Percentiles rank a stretch among this genome's conserved stretches.
These are phyloP conservation scores for Piaya cayana DNA, from an alignment of 2,113 vertebrate genomes.

Conservation along the genomic window DNA sequence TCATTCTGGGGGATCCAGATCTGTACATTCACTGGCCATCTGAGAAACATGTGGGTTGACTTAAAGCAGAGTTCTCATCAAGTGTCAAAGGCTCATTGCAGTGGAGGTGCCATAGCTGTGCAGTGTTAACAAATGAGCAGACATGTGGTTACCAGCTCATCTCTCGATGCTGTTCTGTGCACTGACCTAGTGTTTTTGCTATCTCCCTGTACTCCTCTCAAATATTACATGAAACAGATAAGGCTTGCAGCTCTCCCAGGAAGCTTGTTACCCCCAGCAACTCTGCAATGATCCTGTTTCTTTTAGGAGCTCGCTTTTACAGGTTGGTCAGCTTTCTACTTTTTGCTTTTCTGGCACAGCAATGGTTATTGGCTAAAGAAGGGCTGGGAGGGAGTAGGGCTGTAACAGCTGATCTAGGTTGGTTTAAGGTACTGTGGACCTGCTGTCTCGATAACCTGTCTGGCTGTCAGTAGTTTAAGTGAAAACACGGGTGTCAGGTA, in stretches of 20 bases:
- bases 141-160: background rate
- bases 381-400: background rate
- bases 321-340: background rate
- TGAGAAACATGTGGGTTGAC: background rate
- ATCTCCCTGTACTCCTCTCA: background rate
- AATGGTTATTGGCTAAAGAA: background rate
- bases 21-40: background rate
- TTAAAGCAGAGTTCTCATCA: background rate
- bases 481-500: background rate
- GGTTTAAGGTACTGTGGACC: background rate
- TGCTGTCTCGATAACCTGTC: background rate
- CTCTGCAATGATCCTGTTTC: background rate
- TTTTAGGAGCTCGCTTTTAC: background rate
- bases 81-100: background rate
- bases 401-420: background rate
- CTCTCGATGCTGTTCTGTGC: background rate
- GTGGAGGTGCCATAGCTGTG: background rate
- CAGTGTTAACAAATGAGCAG: fast-evolving
- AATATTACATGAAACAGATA: background rate
- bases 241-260: background rate
- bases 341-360: background rate
- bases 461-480: background rate
- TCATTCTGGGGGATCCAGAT: background rate
- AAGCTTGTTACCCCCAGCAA: background rate
- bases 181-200: background rate